Evolutionary conservation across 2,888 invertebrate species (phyloP).

Genomic region (Aspidapion aeneum): DNA sequence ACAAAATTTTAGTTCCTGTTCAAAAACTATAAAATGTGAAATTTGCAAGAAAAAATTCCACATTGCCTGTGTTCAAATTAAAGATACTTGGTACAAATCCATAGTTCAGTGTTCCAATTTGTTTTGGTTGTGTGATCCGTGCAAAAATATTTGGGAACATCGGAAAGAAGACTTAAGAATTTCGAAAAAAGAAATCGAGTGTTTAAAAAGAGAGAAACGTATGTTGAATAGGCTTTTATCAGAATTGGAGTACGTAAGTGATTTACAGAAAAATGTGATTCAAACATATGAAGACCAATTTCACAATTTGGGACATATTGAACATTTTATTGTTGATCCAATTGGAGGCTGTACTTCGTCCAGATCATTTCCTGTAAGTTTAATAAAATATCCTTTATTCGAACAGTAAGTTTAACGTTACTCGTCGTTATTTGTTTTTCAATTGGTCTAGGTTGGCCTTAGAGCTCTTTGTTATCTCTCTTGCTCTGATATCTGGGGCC

Average conservation of each 20-base stretch:
- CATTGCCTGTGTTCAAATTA: not conserved
- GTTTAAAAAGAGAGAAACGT: not conserved
- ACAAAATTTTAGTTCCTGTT: not conserved
- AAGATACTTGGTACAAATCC: not conserved
- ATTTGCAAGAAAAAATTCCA: not conserved
- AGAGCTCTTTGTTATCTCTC: too few species aligned
- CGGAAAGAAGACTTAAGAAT: not conserved
- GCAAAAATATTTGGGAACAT: slow-evolving; percentile 1
- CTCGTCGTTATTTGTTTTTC: too few species aligned
- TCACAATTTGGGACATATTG: not conserved
- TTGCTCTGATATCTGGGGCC: too few species aligned
- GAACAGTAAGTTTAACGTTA: too few species aligned
- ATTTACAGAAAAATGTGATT: not conserved
- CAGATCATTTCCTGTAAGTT: not conserved
- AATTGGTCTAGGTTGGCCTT: too few species aligned
- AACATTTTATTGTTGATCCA: not conserved
- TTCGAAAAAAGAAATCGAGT: slow-evolving; percentile 2
- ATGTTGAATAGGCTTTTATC: not conserved
- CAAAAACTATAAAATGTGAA: not conserved
- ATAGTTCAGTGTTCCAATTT: not conserved
- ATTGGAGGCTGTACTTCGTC: not conserved
- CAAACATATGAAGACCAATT: not conserved
- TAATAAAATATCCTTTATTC: too few species aligned
- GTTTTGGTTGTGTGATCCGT: slow-evolving; percentile 1
- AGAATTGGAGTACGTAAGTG: slow-evolving; percentile 1